Percentiles rank a stretch among this genome's conserved stretches.
Evolutionary conservation across 2,113 vertebrate genomes (phyloP).

Genomic region (Neopipo cinnamomea): DNA sequence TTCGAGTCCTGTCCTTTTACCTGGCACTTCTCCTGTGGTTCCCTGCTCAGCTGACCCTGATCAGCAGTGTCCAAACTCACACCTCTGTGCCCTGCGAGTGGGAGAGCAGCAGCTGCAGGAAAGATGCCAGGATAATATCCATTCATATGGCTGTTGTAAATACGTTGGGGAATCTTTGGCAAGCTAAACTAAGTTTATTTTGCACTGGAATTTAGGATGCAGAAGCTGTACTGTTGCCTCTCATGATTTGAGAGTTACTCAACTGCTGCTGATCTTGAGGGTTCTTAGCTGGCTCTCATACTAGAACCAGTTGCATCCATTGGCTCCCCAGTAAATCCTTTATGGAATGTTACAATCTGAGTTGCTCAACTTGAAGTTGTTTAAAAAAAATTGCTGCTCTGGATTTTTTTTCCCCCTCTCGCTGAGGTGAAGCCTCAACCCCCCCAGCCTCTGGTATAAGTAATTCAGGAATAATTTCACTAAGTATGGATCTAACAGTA

Average conservation of each 20-base stretch:
- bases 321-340: neutral
- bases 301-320: no score
- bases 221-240: neutral
- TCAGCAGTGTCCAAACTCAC: no score
- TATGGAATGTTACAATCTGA: neutral
- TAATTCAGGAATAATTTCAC: neutral
- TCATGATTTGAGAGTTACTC: neutral
- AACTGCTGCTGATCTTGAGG: neutral
- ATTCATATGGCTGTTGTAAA: neutral
- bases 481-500: neutral
- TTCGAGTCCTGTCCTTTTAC: neutral
- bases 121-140: neutral
- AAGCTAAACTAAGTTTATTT: neutral
- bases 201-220: neutral
- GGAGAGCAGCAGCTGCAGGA: neutral
- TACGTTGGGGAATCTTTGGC: neutral
- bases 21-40: neutral
- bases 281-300: neutral
- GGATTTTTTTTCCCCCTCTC: neutral
- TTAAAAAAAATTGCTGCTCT: neutral
- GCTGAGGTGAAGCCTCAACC: neutral
- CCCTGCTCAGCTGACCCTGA: neutral
- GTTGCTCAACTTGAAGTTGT: neutral
- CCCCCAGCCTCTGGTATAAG: neutral
- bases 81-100: accelerated